These are phyloP conservation scores for Anguilla marmorata DNA, from an alignment of 2,797 vertebrate species.

Conservation along the genomic window DNA sequence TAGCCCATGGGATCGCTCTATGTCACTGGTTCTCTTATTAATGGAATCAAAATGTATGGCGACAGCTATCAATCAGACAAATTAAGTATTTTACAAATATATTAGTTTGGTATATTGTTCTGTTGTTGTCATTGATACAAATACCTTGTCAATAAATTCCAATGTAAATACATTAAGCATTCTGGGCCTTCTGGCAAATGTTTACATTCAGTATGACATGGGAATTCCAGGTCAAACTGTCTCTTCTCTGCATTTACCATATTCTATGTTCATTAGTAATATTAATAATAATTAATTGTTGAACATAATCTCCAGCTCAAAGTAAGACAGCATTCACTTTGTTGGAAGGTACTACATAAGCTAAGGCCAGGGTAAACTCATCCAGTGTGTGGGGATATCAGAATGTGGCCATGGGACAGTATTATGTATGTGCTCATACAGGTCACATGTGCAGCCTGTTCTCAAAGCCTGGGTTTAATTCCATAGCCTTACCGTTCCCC, in stretches of 20 bases:
- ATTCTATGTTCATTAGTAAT: neutral
- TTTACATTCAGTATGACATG: conserved; percentile 18
- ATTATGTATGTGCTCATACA: conserved; percentile 41
- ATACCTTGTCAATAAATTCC: neutral
- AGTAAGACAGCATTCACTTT: neutral
- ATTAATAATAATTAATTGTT: neutral
- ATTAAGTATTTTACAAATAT: neutral
- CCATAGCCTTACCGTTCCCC: conserved; percentile 78
- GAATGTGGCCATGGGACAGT: conserved; percentile 10
- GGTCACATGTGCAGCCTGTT: conserved; percentile 28
- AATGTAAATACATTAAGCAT: neutral
- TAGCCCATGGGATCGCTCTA: neutral
- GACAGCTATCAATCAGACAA: neutral
- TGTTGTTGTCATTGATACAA: neutral
- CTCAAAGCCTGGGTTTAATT: conserved; percentile 62
- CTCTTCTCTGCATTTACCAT: neutral
- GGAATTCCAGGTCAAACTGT: conserved; percentile 1
- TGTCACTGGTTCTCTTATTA: neutral
- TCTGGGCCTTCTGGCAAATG: neutral
- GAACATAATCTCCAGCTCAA: conserved; percentile 17
- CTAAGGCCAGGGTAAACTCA: neutral
- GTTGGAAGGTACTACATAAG: conserved; percentile 17
- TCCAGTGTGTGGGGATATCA: conserved; percentile 29
- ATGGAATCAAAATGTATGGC: neutral
- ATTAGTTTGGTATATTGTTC: neutral